Percentiles rank a stretch among this genome's conserved stretches.
Evolutionary conservation across 2,113 vertebrate species (phyloP).

Genomic region (Coptodon bakossiorum): DNA sequence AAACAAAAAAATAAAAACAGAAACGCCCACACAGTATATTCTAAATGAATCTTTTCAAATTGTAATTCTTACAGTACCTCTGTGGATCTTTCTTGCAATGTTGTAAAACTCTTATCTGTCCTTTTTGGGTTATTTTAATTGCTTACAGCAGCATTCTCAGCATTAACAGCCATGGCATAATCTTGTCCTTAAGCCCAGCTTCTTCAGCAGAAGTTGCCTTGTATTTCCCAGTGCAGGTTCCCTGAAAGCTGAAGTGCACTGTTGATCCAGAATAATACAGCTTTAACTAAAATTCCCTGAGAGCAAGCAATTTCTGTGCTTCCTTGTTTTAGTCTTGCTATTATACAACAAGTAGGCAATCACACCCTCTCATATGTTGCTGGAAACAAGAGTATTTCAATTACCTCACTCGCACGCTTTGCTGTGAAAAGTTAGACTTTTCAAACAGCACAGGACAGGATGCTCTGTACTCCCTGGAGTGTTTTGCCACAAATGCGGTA

Average conservation of each 20-base stretch:
- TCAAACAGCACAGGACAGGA: background rate
- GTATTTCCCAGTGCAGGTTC: slow-evolving; percentile 4
- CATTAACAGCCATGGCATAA: slow-evolving; percentile 20
- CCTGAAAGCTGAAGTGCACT: slow-evolving; percentile 14
- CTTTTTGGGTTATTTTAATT: slow-evolving; percentile 33
- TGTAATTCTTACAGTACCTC: background rate
- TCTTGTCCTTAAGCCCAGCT: slow-evolving; percentile 21
- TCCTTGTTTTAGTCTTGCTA: slow-evolving; percentile 8
- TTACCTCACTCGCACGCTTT: background rate
- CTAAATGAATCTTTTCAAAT: background rate
- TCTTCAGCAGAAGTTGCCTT: slow-evolving; percentile 28
- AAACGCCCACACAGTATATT: background rate
- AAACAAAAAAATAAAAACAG: background rate
- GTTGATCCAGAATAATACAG: slow-evolving; percentile 23
- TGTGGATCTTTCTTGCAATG: background rate
- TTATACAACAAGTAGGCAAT: slow-evolving; percentile 20
- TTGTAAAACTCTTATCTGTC: slow-evolving; percentile 11
- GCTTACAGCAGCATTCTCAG: slow-evolving; percentile 35
- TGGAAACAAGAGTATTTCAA: background rate
- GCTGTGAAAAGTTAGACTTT: background rate
- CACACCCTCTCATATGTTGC: background rate
- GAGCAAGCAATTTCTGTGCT: slow-evolving; percentile 15
- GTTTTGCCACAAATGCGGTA: background rate
- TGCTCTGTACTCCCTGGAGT: background rate
- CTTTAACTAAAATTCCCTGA: slow-evolving; percentile 9